These are phyloP conservation scores for Eupeodes corollae DNA, from an alignment of 1,140 invertebrate species.

Conservation along the genomic window DNA sequence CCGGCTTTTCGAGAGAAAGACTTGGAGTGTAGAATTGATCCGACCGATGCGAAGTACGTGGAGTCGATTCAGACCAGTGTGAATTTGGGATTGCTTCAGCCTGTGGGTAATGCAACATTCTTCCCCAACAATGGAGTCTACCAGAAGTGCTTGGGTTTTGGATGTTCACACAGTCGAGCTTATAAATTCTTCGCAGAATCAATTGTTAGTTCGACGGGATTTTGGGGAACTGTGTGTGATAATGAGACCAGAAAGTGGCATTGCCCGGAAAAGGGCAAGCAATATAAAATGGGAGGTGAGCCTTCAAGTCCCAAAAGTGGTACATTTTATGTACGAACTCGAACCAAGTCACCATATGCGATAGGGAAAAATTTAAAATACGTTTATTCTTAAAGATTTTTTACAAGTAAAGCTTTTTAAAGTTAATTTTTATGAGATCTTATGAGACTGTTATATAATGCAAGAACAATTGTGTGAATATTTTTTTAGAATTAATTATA, in stretches of 20 bases:
- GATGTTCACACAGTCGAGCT: conserved; percentile 46
- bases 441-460: too few relatives aligned
- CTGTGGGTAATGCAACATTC: conserved; percentile 57
- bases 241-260: conserved; percentile 18
- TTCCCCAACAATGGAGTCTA: conserved; percentile 55
- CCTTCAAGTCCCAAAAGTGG: conserved; percentile 31
- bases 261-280: conserved; percentile 25
- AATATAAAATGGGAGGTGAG: conserved; percentile 41
- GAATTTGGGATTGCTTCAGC: conserved; percentile 39
- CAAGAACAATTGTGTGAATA: too few relatives aligned
- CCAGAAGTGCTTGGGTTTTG: conserved; percentile 36
- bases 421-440: too few relatives aligned
- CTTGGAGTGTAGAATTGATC: conserved; percentile 44
- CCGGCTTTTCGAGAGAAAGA: conserved; percentile 50
- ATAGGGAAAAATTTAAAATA: conserved; percentile 13
- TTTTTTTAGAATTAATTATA: too few relatives aligned
- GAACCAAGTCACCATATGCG: conserved; percentile 37
- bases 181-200: conserved; percentile 46
- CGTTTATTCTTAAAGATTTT: too few relatives aligned
- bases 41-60: conserved; percentile 55
- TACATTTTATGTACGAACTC: conserved; percentile 41
- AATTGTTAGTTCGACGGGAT: conserved; percentile 30
- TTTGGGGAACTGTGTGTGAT: conserved; percentile 27
- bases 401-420: too few relatives aligned
- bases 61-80: conserved; percentile 61